Base-by-base conservation (phyloP, 2,797 vertebrate species). In the Xyrichtys novacula region DNA sequence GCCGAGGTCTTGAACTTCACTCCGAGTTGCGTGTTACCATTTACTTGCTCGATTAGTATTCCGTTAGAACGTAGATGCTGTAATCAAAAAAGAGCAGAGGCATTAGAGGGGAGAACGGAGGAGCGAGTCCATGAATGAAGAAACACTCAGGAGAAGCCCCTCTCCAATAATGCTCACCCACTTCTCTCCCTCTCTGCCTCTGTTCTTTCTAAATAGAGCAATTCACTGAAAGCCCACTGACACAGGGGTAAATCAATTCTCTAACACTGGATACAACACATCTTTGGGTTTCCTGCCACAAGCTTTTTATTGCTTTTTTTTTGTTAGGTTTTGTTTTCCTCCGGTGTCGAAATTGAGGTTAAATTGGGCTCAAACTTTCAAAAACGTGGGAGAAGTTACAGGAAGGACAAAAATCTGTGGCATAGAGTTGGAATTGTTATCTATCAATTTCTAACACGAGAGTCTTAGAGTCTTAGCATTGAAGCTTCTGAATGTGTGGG, bases 31-130 rank as follows among this genome's bases (percentile, higher is more conserved):
- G 65, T 88, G 86, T 88, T 81, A 84, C 71, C 84, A 86, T 89
- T 91, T 91, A 89, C 86, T 84, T 83, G 89, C 86, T 90, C 68
- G 48, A 90, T 91, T 91, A 91, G 85, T 74, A 89, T 91, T 85
- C 83, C 16, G 80, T 57, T 80, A 32, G 75, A 66, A 84, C 44
- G 68, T 52, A 53, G 80, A 78, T 16, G 66, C 70, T 16, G 31
- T 88, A 83, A 87, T 87, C 77, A 42, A 62, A 71, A n/a, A 53
- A 44, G 42, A 74, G 78, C 42, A 39, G 44, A 23, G 64, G 71
- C 50, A 59, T 80, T 71, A 68, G 54, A 39, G 36, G 38, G 36
- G 20, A 28, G 73, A 58, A 49, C n/a, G 74, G 67, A 32, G 23
- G 47, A 44, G 61, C n/a, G 52, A 50, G 22, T 75, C 23, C 23